Base-by-base conservation (phyloP, 2,797 vertebrate species). In the Glossophaga mutica region DNA sequence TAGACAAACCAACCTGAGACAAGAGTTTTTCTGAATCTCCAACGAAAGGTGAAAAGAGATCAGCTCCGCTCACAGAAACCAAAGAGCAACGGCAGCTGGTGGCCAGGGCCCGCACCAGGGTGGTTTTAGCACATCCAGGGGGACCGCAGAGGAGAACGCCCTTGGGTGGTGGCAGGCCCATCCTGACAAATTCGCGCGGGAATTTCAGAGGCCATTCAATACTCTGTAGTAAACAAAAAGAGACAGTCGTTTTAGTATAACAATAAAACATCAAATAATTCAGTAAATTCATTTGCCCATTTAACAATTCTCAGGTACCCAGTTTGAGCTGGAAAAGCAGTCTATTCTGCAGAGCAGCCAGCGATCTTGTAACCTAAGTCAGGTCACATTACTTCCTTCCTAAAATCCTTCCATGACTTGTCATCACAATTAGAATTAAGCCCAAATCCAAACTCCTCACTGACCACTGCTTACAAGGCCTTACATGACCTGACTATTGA, bases 41-140 rank as follows among this genome's bases (percentile, higher is more conserved):
- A 22, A 99, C 98, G 0, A 98, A 99, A 0, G 99, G 99, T 0
- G 99, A 99, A 97, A 99, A 99, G 57, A 99, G 99, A 97, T 99
- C 99, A 6, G 99, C 99, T 0, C 99, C 99, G 0, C 99, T 99
- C 87, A 99, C 98, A 0, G 99, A 99, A 85, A 99, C 98, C 95
- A 99, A 99, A 88, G 99, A 98, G 9, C 99, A 99, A 94, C 98
- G 98, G 85, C 99, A 99, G 22, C 99, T 99, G 0, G 98, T 97
- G 50, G 99, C 99, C 18, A 99, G 98, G 10, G 99, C 99, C 91
- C 98, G 99, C 79, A 99, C 99, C 32, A 99, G 98, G 0, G 99
- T 99, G 6, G 99, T 99, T 98, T 99, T 99, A 12, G 99, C 99
- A 92, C 99, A 99, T 7, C 99, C 99, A 0, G 99, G 99, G 0